Base-by-base conservation (phyloP, 2,888 invertebrate genomes). In the Hirudinaria manillensis region DNA sequence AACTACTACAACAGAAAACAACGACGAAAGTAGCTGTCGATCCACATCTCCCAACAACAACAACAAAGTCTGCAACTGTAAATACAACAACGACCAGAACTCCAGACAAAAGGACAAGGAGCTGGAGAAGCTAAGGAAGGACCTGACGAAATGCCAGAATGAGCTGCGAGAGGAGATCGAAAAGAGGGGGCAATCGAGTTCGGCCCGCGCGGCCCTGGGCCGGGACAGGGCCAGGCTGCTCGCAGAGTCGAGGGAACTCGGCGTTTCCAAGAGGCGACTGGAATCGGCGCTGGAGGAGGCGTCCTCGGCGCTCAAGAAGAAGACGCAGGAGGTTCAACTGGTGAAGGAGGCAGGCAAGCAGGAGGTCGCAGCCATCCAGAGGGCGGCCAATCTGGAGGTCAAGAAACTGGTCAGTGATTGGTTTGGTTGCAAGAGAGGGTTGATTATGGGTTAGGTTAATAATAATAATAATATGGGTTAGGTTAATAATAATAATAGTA, bases 331-430 rank as follows among this genome's bases (percentile, higher is more conserved):
- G 56, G 27, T 67, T 34, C 51, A 70, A 7, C 70, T 34, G 51
- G 72, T 74, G 55, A 76, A 70, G 68, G 77, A 77, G 34, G 61
- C 55, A n/a, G 56, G 75, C 75, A 74, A 65, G 67, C 70, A n/a
- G 45, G 71, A 77, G 53, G 24, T 75, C 27, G 66, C 75, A 36
- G 38, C 51, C 16, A 45, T 75, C n/a, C 51, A 75, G 34, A 75
- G 45, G 32, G 53, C 76, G 10, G 71, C 77, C 6, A 66, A 61
- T 32, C 21, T 66, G 27, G 77, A 77, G 67, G 67, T 77, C 65
- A 77, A 72, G 51, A 77, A 71, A 66, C 77, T 77, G 65, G 77
- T 77, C 36, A 70, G 76, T 51, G 34, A 51, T 68, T 32, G 34
- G 72, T 71, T 10, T 66, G 13, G 51, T n/a, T 19, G 66, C 24